Evolutionary conservation across 1,140 invertebrate species (phyloP), one percentile per base, ranked within the genome.

Genomic region (Calosoma granatense): DNA sequence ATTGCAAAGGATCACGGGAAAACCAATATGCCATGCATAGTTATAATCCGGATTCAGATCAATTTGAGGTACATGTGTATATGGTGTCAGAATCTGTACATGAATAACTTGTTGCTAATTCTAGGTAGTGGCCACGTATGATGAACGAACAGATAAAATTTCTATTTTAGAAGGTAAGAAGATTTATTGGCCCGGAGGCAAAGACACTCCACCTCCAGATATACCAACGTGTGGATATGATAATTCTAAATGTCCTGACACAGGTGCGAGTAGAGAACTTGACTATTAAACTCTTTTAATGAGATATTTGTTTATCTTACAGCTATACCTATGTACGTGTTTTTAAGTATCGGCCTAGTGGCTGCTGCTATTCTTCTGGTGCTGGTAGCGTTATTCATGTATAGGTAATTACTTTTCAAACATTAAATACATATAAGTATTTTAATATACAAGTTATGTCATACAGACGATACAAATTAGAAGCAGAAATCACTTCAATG

Each of bases 201-300:
- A 84, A 17, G 76, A 74, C 0, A 74, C 74, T 1, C 84, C 88
- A 1, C 92, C 92, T 0, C 81, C 83, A 0, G 92, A 96, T 74
- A 88, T 84, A 1, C 94, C 93, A 0, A 76, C 75, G 30, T 98
- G 95, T 72, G 95, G 95, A 36, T 98, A 92, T 71, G 94, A 98
- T 70, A 84, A 86, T 20, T 87, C 89, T 0, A 81, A 93, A 51
- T 98, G 94, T 70, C 84, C 84, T 4, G 81, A 86, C 70, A 30
- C 26, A 84, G 81, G 64, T 81, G n/a, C n/a, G n/a, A n/a, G n/a
- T n/a, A 81, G 82, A 69, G 78, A 81, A 74, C 22, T 53, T 39
- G 1, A 19, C 2, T 59, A 17, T 36, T 9, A 12, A 54, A 9
- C 11, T 30, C 12, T 14, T 30, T 6, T 17, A 6, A 51, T 6